These are phyloP conservation scores for Eutolmus rufibarbis DNA, from an alignment of 2,888 invertebrate genomes.

Conservation along the genomic window DNA sequence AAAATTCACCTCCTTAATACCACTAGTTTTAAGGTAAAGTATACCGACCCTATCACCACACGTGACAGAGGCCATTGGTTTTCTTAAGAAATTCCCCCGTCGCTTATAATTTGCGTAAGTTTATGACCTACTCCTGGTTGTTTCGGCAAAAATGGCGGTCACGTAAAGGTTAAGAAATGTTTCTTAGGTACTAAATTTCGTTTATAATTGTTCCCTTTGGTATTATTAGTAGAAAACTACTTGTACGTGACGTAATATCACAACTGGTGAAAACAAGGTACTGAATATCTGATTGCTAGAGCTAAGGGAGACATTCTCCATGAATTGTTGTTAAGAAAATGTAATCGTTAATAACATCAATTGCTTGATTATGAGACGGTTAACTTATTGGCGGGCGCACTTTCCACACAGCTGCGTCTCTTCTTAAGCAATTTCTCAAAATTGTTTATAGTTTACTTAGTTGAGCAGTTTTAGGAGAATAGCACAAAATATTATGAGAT, in stretches of 20 bases:
- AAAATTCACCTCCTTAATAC: background rate
- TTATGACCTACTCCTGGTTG: constrained; percentile 42
- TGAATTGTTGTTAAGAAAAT: background rate
- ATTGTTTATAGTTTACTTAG: background rate
- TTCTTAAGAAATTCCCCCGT: constrained; percentile 37
- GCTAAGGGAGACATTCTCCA: background rate
- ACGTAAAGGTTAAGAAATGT: constrained; percentile 46
- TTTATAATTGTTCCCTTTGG: constrained; percentile 46
- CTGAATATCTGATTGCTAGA: constrained; percentile 8
- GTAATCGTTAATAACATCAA: background rate
- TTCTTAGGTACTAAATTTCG: constrained; percentile 43
- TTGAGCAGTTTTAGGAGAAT: background rate
- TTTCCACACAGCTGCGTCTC: background rate
- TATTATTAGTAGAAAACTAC: constrained; percentile 45
- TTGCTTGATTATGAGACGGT: background rate
- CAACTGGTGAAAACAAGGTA: background rate
- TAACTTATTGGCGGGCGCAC: background rate
- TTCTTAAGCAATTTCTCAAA: background rate
- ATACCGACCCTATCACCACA: background rate
- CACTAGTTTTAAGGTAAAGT: background rate
- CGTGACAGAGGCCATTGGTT: background rate
- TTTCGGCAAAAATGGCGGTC: constrained; percentile 46
- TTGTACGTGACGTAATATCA: constrained; percentile 43
- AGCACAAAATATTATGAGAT: background rate
- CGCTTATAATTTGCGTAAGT: constrained; percentile 45